Evolutionary conservation across 2,888 invertebrate genomes (phyloP), one percentile per base, ranked within the genome.

Genomic region (Sinelater perroti): DNA sequence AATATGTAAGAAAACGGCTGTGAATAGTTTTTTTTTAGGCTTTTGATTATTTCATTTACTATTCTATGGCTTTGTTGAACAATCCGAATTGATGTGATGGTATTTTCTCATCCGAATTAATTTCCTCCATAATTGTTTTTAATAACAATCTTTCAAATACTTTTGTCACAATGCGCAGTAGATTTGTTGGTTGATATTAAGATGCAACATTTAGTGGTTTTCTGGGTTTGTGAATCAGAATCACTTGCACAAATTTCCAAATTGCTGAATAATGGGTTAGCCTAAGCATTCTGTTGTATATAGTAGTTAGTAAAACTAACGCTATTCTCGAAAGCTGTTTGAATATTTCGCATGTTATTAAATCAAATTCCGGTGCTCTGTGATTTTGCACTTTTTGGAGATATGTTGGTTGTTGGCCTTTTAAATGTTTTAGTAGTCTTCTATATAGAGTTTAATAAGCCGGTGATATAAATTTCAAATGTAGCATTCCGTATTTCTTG

Each of bases 141-240:
- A 24, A 24, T 8, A 24, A 8, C 24, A 33, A 33, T 8, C 10
- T 33, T 11, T 33, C 33, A 33, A 33, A 33, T 33, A 33, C 16
- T 33, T 33, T 33, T 4, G 33, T 8, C 14, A 11, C 11, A 3
- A 30, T 30, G 30, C n/a, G 24, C 8, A 24, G 30, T 30, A 30
- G 30, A 30, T 11, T 33, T 33, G 16, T 33, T 33, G 4, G 33
- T 11, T 6, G 3, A 11, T 33, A 33, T 33, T 4, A 13, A 3
- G 11, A 13, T 13, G 33, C 8, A 4, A 13, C 33, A 13, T 33
- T 10, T 33, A 13, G 33, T 4, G 33, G 33, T 13, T 33, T 33
- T 13, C 33, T 16, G 33, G 33, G 33, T 33, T 33, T 33, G 33
- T 33, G 33, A 13, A 33, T 33, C 33, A 33, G 13, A 13, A 33